Conservation (phyloP, 2,888 invertebrate genomes). For the Poecilus cupreus region DNA sequence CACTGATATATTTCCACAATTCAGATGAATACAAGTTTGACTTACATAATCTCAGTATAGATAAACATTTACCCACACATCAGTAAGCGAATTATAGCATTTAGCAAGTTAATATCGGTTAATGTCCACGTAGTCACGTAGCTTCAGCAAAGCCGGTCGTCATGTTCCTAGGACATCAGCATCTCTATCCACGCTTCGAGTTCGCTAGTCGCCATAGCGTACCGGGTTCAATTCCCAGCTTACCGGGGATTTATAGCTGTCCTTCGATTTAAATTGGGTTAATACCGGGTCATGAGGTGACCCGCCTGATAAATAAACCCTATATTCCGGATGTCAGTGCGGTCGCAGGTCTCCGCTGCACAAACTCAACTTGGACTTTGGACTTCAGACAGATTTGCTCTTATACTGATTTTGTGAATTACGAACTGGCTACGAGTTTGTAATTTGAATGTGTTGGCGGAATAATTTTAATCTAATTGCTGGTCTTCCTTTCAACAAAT, state of each 20-base stretch:
- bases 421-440: neutral
- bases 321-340: neutral
- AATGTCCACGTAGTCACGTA: slow-evolving; percentile 1
- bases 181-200: too few species aligned
- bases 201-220: neutral
- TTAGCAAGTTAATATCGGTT: slow-evolving; percentile 3
- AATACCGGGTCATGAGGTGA: slow-evolving; percentile 17
- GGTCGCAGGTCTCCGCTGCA: neutral
- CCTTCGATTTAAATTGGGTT: slow-evolving; percentile 50
- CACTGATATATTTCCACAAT: too few species aligned
- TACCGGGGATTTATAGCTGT: slow-evolving; percentile 45
- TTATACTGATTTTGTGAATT: neutral
- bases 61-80: neutral
- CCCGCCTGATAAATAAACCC: slow-evolving; percentile 11
- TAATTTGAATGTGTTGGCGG: neutral
- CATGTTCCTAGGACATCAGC: neutral
- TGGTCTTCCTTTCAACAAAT: too few species aligned
- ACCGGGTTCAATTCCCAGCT: slow-evolving; percentile 44
- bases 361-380: neutral
- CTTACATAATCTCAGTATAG: too few species aligned
- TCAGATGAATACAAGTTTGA: too few species aligned
- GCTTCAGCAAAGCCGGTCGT: neutral
- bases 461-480: too few species aligned
- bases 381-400: neutral
- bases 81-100: slow-evolving; percentile 9